A percentile compares a stretch with the other conserved stretches of the same genome.
These are phyloP conservation scores for Sinhomidia bicolor DNA, from an alignment of 2,888 invertebrate species.

Conservation along the genomic window DNA sequence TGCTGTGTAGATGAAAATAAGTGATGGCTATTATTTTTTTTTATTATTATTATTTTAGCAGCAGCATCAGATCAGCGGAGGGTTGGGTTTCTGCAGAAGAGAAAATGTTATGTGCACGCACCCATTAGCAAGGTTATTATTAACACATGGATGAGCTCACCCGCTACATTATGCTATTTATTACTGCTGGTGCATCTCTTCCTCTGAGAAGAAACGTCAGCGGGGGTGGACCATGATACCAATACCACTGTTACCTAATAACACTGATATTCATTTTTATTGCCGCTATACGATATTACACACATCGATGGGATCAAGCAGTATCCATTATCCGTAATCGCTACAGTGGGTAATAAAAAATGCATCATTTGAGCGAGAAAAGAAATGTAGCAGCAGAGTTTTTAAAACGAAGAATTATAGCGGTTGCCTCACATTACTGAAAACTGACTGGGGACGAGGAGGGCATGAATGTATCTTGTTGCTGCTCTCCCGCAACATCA, in stretches of 20 bases:
- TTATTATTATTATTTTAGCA: conserved; percentile 2
- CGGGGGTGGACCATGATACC: conserved; percentile 47
- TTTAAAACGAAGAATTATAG: conserved; percentile 14
- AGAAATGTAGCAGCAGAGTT: not conserved
- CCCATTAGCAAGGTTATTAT: conserved; percentile 63
- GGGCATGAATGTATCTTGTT: conserved; percentile 39
- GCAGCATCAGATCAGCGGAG: no score
- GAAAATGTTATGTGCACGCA: conserved; percentile 22
- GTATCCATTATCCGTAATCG: not conserved
- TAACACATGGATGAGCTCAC: conserved; percentile 55
- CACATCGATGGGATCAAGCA: conserved; percentile 16
- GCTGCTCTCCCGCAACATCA: conserved; percentile 43
- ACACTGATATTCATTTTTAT: conserved; percentile 24
- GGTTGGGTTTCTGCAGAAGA: not conserved
- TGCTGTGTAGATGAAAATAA: not conserved
- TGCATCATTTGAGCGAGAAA: not conserved
- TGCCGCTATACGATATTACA: not conserved
- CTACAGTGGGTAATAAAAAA: not conserved
- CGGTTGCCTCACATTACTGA: conserved; percentile 41
- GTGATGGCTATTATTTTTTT: not conserved
- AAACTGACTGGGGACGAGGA: conserved; percentile 1
- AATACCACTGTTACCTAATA: conserved; percentile 66
- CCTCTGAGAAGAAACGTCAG: not conserved
- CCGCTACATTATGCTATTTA: not conserved
- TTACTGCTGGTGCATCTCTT: not conserved